phyloP scores from a whole-genome alignment of 2,888 invertebrate genomes.

The Allolobophora icterica region DNA sequence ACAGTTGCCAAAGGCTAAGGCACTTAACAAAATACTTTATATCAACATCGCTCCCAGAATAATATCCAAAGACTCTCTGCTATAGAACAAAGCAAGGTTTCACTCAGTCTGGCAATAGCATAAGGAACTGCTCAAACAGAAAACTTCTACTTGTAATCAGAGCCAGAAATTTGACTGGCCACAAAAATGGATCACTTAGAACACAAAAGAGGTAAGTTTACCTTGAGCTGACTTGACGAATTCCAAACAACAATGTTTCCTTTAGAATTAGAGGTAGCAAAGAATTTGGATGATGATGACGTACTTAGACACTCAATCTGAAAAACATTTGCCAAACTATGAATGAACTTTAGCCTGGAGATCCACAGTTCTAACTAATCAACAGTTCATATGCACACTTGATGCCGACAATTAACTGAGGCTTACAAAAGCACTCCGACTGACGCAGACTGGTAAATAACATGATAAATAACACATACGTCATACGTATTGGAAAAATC shows the following conservation, averaged over 20 bases:
- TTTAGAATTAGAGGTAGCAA: constrained; percentile 68
- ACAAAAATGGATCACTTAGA: not conserved
- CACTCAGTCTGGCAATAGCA: too few species aligned
- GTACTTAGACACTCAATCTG: constrained; percentile 64
- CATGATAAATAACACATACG: not conserved
- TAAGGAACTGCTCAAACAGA: too few species aligned
- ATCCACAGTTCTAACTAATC: not conserved
- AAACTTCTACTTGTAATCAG: not conserved
- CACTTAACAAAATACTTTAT: too few species aligned
- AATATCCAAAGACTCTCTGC: too few species aligned
- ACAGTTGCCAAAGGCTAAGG: too few species aligned
- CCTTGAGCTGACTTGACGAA: constrained; percentile 26
- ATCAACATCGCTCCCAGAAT: too few species aligned
- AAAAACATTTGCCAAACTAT: not conserved
- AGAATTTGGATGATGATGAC: constrained; percentile 67
- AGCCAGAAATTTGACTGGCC: not conserved
- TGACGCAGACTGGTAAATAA: too few species aligned
- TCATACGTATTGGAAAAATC: not conserved
- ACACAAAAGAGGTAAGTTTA: not conserved
- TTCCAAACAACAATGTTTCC: constrained; percentile 81
- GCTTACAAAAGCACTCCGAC: too few species aligned
- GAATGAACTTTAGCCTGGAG: not conserved
- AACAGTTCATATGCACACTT: not conserved
- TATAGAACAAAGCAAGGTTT: not conserved
- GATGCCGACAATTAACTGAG: too few species aligned